These are phyloP conservation scores for Trissoscelio sp. DNA, from an alignment of 2,888 invertebrate genomes.

Conservation along the genomic window DNA sequence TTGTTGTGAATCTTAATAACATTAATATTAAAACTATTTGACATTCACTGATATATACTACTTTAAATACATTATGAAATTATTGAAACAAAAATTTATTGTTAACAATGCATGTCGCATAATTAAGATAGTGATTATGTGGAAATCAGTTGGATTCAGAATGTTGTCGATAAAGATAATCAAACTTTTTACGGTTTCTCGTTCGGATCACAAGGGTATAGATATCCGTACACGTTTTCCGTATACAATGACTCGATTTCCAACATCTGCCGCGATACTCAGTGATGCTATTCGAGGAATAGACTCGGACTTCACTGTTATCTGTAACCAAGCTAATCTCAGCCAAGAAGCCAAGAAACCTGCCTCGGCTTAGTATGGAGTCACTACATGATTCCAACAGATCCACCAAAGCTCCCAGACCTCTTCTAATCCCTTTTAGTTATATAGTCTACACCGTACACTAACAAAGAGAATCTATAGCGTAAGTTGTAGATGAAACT, in stretches of 20 bases:
- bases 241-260: conserved; percentile 64
- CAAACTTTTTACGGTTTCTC: conserved; percentile 73
- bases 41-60: too few species aligned
- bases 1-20: too few species aligned
- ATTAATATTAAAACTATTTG: too few species aligned
- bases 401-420: conserved; percentile 78
- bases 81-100: too few species aligned
- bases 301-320: conserved; percentile 76
- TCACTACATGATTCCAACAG: conserved; percentile 79
- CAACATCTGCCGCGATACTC: conserved; percentile 66
- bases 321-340: conserved; percentile 81
- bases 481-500: conserved; percentile 58
- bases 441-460: conserved; percentile 69
- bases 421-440: conserved; percentile 76
- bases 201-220: conserved; percentile 33
- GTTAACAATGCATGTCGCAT: neutral
- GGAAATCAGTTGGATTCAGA: conserved; percentile 23
- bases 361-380: conserved; percentile 71
- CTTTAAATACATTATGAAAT: too few species aligned
- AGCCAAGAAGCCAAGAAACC: conserved; percentile 77
- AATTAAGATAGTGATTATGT: conserved; percentile 11
- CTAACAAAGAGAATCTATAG: conserved; percentile 39
- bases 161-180: conserved; percentile 73
- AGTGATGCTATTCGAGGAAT: conserved; percentile 66
- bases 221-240: conserved; percentile 49